A percentile compares a stretch with the other conserved stretches of the same genome.
Conservation (phyloP, 2,113 vertebrate genomes). For the Desmodus rotundus region DNA sequence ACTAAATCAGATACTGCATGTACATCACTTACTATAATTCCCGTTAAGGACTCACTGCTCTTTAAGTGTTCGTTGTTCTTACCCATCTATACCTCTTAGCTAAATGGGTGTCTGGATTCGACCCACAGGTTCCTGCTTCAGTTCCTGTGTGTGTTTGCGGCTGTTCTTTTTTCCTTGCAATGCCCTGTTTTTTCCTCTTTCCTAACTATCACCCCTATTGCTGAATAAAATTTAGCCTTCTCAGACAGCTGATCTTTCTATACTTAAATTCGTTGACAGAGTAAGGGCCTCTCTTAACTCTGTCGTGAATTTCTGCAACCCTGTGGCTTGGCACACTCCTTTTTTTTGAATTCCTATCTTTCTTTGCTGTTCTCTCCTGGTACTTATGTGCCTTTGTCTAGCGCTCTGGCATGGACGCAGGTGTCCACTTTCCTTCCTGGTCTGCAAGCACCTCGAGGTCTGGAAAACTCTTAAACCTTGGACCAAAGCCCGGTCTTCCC, state of each 20-base stretch:
- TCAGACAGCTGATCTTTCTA: neutral
- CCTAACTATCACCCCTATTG: too few species aligned
- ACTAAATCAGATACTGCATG: neutral
- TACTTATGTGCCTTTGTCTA: neutral
- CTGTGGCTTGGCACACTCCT: neutral
- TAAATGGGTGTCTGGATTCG: neutral
- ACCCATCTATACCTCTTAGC: neutral
- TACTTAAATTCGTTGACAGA: neutral
- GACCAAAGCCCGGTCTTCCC: neutral
- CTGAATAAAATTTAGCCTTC: neutral
- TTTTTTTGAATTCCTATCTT: neutral
- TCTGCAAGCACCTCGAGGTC: neutral
- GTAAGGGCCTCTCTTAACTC: neutral
- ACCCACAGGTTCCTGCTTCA: neutral
- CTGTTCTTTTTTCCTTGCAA: neutral
- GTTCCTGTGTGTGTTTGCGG: neutral
- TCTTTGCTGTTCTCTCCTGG: neutral
- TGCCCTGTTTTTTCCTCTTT: neutral
- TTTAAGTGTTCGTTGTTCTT: neutral
- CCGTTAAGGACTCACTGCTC: neutral
- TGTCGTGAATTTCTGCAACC: neutral
- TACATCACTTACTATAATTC: neutral
- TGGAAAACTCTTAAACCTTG: neutral
- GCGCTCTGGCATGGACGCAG: neutral
- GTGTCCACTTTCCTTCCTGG: neutral